Conservation (phyloP, 2,797 vertebrate genomes). For the Dromococcyx pavoninus region DNA sequence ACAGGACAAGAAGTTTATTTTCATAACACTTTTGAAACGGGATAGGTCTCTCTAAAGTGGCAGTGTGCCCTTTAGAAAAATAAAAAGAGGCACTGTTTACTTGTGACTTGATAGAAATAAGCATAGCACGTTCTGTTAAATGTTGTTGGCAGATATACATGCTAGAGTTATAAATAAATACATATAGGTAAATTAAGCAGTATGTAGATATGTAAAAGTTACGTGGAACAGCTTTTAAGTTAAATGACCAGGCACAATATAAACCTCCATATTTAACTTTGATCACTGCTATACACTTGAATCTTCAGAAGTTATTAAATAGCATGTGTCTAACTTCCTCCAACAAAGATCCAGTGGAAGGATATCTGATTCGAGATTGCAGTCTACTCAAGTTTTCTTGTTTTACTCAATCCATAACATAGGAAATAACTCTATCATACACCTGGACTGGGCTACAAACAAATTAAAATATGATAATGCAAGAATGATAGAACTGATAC, state of each 20-base stretch:
- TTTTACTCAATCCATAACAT: background rate
- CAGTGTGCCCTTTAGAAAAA: conserved; percentile 73
- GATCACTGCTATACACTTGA: background rate
- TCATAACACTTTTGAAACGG: conserved; percentile 51
- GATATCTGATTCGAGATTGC: background rate
- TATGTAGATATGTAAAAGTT: background rate
- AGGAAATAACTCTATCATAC: background rate
- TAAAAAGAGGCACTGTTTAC: conserved; percentile 73
- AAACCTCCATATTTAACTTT: background rate
- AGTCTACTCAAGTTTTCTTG: background rate
- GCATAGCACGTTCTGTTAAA: background rate
- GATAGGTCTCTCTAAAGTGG: conserved; percentile 77
- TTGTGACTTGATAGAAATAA: conserved; percentile 82
- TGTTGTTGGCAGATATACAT: background rate
- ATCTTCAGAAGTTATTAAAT: background rate
- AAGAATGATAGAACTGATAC: background rate
- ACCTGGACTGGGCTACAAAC: background rate
- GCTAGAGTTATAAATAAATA: background rate
- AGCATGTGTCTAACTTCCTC: background rate
- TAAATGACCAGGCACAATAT: background rate
- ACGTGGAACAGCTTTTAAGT: background rate
- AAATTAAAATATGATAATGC: background rate
- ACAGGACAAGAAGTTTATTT: conserved; percentile 16
- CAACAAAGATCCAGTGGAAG: background rate
- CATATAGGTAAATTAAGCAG: background rate